Percentiles rank a stretch among this genome's conserved stretches.
Conservation (phyloP, 1,140 invertebrate species). For the Sweltsa coloradensis region DNA sequence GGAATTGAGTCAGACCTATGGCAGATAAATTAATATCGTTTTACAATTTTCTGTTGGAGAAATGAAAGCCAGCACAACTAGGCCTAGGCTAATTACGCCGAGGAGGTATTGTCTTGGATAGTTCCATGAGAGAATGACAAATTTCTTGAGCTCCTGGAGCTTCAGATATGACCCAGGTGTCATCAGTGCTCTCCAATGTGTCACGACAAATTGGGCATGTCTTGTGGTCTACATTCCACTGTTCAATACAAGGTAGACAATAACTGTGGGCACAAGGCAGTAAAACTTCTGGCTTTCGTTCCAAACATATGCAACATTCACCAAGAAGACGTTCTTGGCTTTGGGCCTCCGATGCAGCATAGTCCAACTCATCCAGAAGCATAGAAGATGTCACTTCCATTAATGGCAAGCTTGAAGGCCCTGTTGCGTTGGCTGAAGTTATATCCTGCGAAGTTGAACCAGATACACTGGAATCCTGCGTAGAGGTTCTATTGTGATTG, state of each 20-base stretch:
- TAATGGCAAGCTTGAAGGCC: background rate
- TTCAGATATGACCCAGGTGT: slow-evolving; percentile 53
- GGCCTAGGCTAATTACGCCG: too few species aligned
- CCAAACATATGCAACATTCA: slow-evolving; percentile 61
- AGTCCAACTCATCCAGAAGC: slow-evolving; percentile 25
- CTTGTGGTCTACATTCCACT: slow-evolving; percentile 52
- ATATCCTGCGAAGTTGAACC: background rate
- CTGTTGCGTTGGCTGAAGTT: background rate
- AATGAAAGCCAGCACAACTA: too few species aligned
- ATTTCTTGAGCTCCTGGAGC: slow-evolving; percentile 46
- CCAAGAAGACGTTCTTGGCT: slow-evolving; percentile 22
- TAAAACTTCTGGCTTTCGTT: slow-evolving; percentile 47
- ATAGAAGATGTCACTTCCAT: slow-evolving; percentile 23
- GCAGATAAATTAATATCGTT: too few species aligned
- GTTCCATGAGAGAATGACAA: slow-evolving; percentile 31
- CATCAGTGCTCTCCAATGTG: slow-evolving; percentile 42
- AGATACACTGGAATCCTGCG: too few species aligned
- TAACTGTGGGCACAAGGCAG: slow-evolving; percentile 54
- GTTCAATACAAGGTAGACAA: slow-evolving; percentile 53
- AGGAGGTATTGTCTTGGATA: too few species aligned
- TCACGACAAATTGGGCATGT: slow-evolving; percentile 56
- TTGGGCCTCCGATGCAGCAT: slow-evolving; percentile 11
- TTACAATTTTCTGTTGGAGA: too few species aligned
- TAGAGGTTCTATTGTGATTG: too few species aligned
- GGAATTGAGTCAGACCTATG: too few species aligned